Evolutionary conservation across 2,888 invertebrate genomes (phyloP).

Genomic region (Phymatocera aterrima): DNA sequence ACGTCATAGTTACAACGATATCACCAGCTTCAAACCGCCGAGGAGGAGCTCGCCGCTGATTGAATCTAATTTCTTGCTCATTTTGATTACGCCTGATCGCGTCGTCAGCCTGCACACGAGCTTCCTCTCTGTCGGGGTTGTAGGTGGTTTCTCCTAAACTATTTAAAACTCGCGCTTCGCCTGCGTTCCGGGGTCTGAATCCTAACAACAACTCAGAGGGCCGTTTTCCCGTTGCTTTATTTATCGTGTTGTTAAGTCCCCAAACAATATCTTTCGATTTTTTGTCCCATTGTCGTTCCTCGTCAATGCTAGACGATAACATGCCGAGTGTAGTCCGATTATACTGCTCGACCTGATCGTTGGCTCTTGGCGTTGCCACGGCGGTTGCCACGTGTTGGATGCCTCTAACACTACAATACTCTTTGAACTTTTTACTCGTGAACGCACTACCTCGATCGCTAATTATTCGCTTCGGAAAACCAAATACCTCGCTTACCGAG

Average conservation of each 20-base stretch:
- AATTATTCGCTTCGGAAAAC: slow-evolving; percentile 8
- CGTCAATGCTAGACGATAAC: slow-evolving; percentile 52
- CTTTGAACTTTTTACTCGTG: slow-evolving; percentile 46
- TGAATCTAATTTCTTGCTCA: slow-evolving; percentile 44
- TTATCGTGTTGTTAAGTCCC: slow-evolving; percentile 54
- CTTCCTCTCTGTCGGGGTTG: slow-evolving; percentile 15
- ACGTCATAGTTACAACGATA: slow-evolving; percentile 48
- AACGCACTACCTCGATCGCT: slow-evolving; percentile 49
- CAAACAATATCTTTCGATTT: slow-evolving; percentile 52
- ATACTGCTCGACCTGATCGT: slow-evolving; percentile 59
- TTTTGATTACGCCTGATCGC: slow-evolving; percentile 19
- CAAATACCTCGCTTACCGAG: not conserved
- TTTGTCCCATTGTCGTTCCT: slow-evolving; percentile 55
- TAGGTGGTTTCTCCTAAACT: slow-evolving; percentile 30
- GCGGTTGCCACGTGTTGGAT: slow-evolving; percentile 57
- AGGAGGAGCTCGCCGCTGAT: slow-evolving; percentile 45
- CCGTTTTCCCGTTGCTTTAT: slow-evolving; percentile 52
- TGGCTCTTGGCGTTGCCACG: slow-evolving; percentile 60
- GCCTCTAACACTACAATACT: slow-evolving; percentile 42
- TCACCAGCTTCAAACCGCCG: slow-evolving; percentile 45
- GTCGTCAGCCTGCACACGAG: not conserved
- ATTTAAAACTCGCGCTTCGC: slow-evolving; percentile 33
- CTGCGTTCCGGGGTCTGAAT: not conserved
- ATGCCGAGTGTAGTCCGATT: slow-evolving; percentile 56
- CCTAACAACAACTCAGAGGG: slow-evolving; percentile 50